A percentile compares a stretch with the other conserved stretches of the same genome.
Conservation (phyloP, 2,797 vertebrate species). For the Oreochromis grahami region DNA sequence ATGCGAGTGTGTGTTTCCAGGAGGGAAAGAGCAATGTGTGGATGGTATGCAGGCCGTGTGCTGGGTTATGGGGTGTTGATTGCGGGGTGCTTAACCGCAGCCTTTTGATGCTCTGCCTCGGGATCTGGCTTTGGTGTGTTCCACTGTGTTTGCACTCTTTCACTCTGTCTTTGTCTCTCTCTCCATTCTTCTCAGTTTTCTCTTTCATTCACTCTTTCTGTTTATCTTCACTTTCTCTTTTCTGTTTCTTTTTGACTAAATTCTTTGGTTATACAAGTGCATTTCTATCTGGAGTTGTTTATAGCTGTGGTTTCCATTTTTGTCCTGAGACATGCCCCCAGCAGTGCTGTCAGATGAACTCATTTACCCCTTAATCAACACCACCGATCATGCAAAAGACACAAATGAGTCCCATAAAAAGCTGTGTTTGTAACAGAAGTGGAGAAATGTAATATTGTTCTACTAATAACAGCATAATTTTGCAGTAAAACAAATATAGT, state of each 20-base stretch:
- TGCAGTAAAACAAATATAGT: neutral
- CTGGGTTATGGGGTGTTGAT: conserved; percentile 77
- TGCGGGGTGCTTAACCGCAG: conserved; percentile 59
- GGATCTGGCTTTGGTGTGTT: conserved; percentile 45
- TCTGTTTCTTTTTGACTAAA: neutral
- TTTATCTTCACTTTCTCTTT: neutral
- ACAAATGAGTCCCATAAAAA: neutral
- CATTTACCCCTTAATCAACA: neutral
- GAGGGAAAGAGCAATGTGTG: conserved; percentile 41
- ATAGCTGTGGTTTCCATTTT: neutral
- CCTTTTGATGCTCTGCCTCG: conserved; percentile 62
- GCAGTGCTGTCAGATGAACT: neutral
- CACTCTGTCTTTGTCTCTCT: neutral
- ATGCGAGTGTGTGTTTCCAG: conserved; percentile 21
- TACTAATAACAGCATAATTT: neutral
- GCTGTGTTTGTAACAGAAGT: neutral
- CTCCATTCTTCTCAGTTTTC: neutral
- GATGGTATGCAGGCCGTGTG: conserved; percentile 58
- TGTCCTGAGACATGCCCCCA: neutral
- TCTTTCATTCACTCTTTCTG: neutral
- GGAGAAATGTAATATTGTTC: neutral
- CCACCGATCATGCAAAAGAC: neutral
- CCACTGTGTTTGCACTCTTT: conserved; percentile 41
- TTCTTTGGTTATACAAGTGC: neutral
- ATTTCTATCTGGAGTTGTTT: conserved; percentile 3